Evolutionary conservation across 2,113 vertebrate genomes (phyloP).

Genomic region (Sprattus sprattus): DNA sequence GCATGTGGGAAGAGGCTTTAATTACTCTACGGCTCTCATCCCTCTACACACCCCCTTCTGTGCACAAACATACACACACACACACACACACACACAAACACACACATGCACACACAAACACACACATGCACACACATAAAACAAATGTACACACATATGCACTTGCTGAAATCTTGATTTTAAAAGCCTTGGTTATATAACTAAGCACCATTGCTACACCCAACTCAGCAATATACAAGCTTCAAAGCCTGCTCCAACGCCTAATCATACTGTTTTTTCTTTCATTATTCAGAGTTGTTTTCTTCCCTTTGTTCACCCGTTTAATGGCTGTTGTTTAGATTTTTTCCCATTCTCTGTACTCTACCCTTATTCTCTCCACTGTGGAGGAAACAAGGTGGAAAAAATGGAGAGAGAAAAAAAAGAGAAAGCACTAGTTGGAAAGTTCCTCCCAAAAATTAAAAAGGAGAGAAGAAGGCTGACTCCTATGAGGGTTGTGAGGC

Average conservation of each 20-base stretch:
- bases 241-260: background rate
- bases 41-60: background rate
- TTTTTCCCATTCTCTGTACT: background rate
- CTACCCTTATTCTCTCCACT: background rate
- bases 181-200: background rate
- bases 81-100: background rate
- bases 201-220: background rate
- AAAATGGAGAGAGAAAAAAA: slow-evolving; percentile 20
- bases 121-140: background rate
- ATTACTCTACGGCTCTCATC: background rate
- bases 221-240: background rate
- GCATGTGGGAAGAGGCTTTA: background rate
- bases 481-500: background rate
- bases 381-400: background rate
- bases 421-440: slow-evolving; percentile 38
- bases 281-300: slow-evolving; percentile 3
- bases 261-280: background rate
- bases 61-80: background rate
- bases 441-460: slow-evolving; percentile 45
- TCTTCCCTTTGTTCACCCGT: background rate
- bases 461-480: slow-evolving; percentile 20
- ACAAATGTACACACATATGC: background rate
- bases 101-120: slow-evolving; percentile 1
- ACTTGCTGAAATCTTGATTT: background rate
- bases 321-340: background rate